phyloP scores from a whole-genome alignment of 2,113 vertebrate genomes.

The Athene cunicularia region DNA sequence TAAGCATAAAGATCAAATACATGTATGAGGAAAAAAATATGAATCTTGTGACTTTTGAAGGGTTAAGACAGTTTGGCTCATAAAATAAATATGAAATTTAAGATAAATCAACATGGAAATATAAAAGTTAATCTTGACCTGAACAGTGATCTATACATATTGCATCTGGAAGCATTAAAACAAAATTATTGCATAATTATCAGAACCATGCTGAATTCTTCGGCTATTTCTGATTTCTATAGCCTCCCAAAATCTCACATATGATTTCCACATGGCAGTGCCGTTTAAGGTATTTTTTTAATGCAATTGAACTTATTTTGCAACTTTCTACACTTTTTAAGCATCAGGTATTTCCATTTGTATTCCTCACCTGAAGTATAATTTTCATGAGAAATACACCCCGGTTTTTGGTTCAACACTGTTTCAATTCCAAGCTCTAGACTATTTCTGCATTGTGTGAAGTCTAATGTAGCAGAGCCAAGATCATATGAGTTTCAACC shows the following conservation, averaged over 20 bases:
- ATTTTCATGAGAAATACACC: background rate
- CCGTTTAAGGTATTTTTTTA: background rate
- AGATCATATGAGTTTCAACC: background rate
- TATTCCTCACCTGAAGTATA: background rate
- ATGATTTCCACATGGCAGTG: background rate
- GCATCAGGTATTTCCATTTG: background rate
- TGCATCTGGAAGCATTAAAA: background rate
- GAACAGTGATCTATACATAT: background rate
- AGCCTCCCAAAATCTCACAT: background rate
- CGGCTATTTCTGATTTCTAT: background rate
- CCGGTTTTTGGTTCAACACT: background rate
- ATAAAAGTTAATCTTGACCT: background rate
- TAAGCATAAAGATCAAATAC: background rate
- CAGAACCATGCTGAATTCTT: background rate
- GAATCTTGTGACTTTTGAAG: background rate
- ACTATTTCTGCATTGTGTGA: background rate
- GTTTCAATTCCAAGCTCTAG: background rate
- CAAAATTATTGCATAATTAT: background rate
- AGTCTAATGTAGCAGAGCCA: background rate
- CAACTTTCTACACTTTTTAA: background rate
- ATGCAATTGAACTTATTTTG: background rate
- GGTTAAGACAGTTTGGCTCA: background rate
- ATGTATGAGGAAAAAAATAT: background rate
- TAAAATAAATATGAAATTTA: background rate
- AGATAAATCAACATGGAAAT: background rate